A percentile compares a stretch with the other conserved stretches of the same genome.
Conservation (phyloP, 2,888 invertebrate species). For the Tetranychus truncatus region DNA sequence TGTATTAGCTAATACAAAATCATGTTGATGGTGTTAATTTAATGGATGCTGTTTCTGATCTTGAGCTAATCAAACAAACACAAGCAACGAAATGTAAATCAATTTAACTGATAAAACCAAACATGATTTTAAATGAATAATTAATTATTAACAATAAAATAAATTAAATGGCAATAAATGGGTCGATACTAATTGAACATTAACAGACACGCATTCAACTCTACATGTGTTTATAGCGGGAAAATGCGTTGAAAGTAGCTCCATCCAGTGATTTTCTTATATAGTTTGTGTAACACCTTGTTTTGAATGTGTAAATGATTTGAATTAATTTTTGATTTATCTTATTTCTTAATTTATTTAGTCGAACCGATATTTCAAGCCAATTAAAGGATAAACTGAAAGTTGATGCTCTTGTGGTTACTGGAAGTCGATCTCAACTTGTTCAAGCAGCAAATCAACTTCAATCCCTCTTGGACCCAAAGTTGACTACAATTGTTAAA, state of each 20-base stretch:
- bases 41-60: too few species aligned
- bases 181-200: too few species aligned
- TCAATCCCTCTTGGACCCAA: constrained; percentile 56
- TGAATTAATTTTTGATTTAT: not conserved
- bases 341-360: constrained; percentile 24
- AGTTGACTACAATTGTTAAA: constrained; percentile 61
- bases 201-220: too few species aligned
- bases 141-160: not conserved
- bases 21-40: too few species aligned
- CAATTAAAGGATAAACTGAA: constrained; percentile 21
- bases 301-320: not conserved
- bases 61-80: too few species aligned
- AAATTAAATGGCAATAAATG: too few species aligned
- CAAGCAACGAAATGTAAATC: not conserved
- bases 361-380: constrained; percentile 29
- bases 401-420: constrained; percentile 58
- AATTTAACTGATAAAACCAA: not conserved
- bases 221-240: too few species aligned
- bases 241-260: not conserved
- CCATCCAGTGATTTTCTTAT: not conserved
- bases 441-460: constrained; percentile 59
- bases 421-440: constrained; percentile 58
- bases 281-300: not conserved
- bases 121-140: not conserved
- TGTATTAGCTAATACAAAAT: too few species aligned